Conservation (phyloP, 2,888 invertebrate species). For the Sinopyrophorus schimmeli region DNA sequence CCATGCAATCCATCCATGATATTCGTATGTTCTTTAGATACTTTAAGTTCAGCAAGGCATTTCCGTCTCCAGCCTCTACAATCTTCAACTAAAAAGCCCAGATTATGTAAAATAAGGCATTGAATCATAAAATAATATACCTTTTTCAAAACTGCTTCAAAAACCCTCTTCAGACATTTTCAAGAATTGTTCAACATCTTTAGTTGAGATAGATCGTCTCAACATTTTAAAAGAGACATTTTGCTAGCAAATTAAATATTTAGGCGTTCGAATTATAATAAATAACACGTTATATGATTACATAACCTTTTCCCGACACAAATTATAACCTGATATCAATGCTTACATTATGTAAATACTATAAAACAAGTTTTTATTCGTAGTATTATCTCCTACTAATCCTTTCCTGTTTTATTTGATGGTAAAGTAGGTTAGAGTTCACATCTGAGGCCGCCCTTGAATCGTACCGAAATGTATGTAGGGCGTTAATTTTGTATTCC, state of each 20-base stretch:
- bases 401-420: no score
- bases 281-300: neutral
- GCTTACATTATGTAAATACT: no score
- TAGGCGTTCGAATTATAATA: neutral
- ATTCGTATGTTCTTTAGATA: slow-evolving; percentile 76
- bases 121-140: neutral
- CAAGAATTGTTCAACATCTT: slow-evolving; percentile 3
- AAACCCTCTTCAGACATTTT: slow-evolving; percentile 3
- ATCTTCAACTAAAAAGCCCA: slow-evolving; percentile 20
- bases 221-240: neutral
- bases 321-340: no score
- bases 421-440: no score
- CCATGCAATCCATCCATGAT: slow-evolving; percentile 78
- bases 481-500: no score
- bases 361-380: no score
- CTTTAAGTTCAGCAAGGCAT: slow-evolving; percentile 74
- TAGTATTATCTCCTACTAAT: no score
- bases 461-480: no score
- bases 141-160: slow-evolving; percentile 8
- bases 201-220: neutral
- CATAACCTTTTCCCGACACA: no score
- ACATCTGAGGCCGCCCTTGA: no score
- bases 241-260: neutral
- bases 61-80: slow-evolving; percentile 68
- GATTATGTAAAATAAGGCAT: neutral